phyloP scores from a whole-genome alignment of 2,797 vertebrate species.

The Phyllotis vaccarum region DNA sequence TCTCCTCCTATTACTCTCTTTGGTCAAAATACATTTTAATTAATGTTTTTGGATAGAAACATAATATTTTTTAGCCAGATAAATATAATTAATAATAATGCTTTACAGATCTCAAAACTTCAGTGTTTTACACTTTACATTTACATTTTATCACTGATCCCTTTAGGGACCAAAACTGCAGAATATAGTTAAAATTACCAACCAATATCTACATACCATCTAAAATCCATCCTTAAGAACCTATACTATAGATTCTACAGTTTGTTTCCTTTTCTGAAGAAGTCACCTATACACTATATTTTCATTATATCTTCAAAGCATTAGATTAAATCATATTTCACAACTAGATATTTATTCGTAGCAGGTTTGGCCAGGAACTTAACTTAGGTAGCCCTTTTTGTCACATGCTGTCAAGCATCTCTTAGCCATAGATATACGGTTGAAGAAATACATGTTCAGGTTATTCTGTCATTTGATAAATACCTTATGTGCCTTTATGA shows the following conservation, averaged over 20 bases:
- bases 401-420: too few relatives aligned
- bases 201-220: neutral
- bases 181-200: neutral
- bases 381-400: neutral
- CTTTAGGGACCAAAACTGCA: neutral
- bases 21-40: neutral
- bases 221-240: neutral
- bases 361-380: neutral
- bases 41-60: neutral
- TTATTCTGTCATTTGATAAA: neutral
- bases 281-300: neutral
- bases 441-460: neutral
- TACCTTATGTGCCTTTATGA: neutral
- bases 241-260: rapidly evolving
- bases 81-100: neutral
- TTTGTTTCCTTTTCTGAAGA: neutral
- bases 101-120: neutral
- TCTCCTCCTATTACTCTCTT: neutral
- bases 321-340: neutral
- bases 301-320: neutral
- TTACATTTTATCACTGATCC: neutral
- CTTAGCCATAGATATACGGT: neutral
- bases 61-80: neutral
- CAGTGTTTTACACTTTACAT: too few relatives aligned
- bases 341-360: neutral